Base-by-base conservation (phyloP, 1,140 invertebrate species). In the Octopus bimaculoides region DNA sequence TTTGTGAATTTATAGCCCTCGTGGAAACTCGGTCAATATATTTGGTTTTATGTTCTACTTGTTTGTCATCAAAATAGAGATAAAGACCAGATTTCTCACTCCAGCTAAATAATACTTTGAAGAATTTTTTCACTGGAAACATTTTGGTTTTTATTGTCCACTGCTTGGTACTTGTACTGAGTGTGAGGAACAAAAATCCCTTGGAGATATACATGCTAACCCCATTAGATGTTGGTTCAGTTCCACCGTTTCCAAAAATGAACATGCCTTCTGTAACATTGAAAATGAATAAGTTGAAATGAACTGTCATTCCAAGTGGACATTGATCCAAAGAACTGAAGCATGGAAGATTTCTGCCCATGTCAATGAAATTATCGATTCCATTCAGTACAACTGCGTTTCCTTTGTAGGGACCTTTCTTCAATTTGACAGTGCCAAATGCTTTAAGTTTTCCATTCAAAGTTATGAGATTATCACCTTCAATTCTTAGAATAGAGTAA, bases 171-270 rank as follows among this genome's bases (percentile, higher is more conserved):
- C 6, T 54, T 0, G 83, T 85, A 12, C 83, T 82, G 9, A 85
- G 61, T 10, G 83, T 82, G 4, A 84, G 74, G 61, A 81, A 84
- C n/a, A 87, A 77, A 54, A 81, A 80, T 54, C 84, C 80, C 14
- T 78, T 81, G 17, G 79, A 69, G 78, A 84, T 85, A 82, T 83
- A 85, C 73, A 87, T 84, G 14, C 83, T 80, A 0, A 86, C 66
- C 5, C 86, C 87, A 69, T 80, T 78, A 12, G 77, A 78, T 8
- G 75, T 78, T 8, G 52, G 77, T 14, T 79, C 20, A 12, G 85
- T 82, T 10, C 83, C 85, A 69, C 86, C 87, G 79, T 81, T 85
- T 3, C 83, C 84, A 20, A 87, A 75, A 10, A 88, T 83, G 52
- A 82, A 85, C 79, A 80, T 85, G 41, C 84, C 80, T n/a, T 85